Evolutionary conservation across 2,888 invertebrate species (phyloP).

Genomic region (Agonopterix alstromeriana): DNA sequence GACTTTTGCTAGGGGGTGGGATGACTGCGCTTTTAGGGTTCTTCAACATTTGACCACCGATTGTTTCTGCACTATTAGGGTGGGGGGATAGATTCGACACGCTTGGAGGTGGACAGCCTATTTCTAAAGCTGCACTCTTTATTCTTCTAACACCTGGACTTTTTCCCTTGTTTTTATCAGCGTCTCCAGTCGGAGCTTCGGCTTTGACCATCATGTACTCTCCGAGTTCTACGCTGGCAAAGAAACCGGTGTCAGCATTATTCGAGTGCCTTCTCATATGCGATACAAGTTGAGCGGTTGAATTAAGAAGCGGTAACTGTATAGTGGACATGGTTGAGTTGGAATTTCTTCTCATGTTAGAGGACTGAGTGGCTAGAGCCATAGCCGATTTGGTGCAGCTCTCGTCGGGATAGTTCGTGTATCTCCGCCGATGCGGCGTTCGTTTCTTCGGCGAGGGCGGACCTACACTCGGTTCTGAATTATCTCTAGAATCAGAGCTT

Average conservation of each 20-base stretch:
- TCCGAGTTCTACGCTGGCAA: constrained; percentile 70
- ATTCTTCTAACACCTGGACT: constrained; percentile 74
- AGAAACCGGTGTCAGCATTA: constrained; percentile 78
- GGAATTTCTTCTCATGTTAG: constrained; percentile 76
- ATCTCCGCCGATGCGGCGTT: constrained; percentile 54
- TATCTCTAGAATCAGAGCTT: constrained; percentile 72
- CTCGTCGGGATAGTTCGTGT: constrained; percentile 63
- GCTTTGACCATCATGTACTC: constrained; percentile 73
- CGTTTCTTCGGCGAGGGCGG: constrained; percentile 66
- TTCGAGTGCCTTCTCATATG: constrained; percentile 78
- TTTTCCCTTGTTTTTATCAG: constrained; percentile 71
- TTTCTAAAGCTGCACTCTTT: constrained; percentile 83
- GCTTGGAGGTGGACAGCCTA: constrained; percentile 81
- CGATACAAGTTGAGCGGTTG: constrained; percentile 66
- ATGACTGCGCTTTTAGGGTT: constrained; percentile 79
- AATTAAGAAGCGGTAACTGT: constrained; percentile 71
- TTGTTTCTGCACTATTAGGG: constrained; percentile 88
- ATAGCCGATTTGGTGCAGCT: constrained; percentile 69
- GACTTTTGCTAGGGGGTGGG: constrained; percentile 82
- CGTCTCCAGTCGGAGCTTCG: constrained; percentile 64
- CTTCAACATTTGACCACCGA: constrained; percentile 80
- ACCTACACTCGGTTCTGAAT: constrained; percentile 66
- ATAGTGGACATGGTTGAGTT: constrained; percentile 80
- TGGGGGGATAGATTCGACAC: constrained; percentile 85
- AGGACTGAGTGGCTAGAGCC: constrained; percentile 62